Evolutionary conservation across 2,888 invertebrate genomes (phyloP).

Genomic region (Lochmaea capreae): DNA sequence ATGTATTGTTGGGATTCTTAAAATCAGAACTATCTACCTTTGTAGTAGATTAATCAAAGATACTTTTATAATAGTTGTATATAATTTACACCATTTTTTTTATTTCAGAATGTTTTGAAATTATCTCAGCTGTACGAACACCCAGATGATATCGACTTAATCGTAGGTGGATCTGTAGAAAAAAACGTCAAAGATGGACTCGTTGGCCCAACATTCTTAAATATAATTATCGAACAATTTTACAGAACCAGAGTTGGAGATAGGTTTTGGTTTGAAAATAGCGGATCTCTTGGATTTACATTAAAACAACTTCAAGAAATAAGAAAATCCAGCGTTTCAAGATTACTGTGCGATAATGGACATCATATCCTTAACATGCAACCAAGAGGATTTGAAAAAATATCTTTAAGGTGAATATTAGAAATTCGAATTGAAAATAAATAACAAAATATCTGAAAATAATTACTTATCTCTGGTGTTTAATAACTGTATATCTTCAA

Average conservation of each 20-base stretch:
- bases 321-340: conserved; percentile 80
- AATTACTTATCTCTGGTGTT: background rate
- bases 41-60: no score
- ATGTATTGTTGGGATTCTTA: no score
- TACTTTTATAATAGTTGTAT: background rate
- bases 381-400: conserved; percentile 73
- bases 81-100: background rate
- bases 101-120: conserved; percentile 72
- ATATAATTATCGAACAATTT: conserved; percentile 88
- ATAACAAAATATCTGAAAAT: background rate
- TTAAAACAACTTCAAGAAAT: conserved; percentile 79
- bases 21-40: no score
- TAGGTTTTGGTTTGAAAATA: conserved; percentile 85
- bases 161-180: conserved; percentile 87
- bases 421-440: background rate
- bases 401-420: conserved; percentile 69
- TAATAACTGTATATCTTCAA: no score
- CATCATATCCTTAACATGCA: conserved; percentile 76
- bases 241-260: conserved; percentile 83
- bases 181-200: conserved; percentile 79
- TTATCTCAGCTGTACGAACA: conserved; percentile 74
- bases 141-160: conserved; percentile 86
- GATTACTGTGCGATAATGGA: conserved; percentile 84
- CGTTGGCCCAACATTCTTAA: conserved; percentile 88
- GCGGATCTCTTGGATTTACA: conserved; percentile 73